Percentiles rank a stretch among this genome's conserved stretches.
Conservation (phyloP, 2,888 invertebrate genomes). For the Agapetus fuscipes region DNA sequence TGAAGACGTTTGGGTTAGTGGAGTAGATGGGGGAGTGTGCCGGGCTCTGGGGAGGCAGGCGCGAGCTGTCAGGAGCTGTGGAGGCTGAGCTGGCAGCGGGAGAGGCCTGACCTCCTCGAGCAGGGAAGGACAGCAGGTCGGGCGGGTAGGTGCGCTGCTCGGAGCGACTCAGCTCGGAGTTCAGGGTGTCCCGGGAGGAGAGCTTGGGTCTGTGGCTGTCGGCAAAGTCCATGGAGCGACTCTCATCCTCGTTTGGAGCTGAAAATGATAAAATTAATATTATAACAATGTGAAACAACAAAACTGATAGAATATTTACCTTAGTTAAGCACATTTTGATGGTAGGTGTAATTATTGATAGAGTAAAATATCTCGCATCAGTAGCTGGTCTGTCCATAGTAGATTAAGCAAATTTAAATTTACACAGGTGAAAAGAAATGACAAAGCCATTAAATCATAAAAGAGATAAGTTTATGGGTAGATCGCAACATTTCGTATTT, state of each 20-base stretch:
- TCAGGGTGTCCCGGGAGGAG: constrained; percentile 45
- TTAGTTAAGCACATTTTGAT: too few species aligned
- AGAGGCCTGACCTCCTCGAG: constrained; percentile 59
- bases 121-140: constrained; percentile 70
- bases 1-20: constrained; percentile 57
- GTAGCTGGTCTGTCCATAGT: too few species aligned
- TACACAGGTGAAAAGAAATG: too few species aligned
- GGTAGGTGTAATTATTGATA: too few species aligned
- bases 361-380: too few species aligned
- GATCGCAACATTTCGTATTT: too few species aligned
- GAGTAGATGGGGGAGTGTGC: constrained; percentile 58
- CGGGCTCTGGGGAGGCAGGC: constrained; percentile 54
- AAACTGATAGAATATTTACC: too few species aligned
- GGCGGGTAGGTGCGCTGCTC: constrained; percentile 62
- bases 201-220: constrained; percentile 47
- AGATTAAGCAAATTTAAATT: too few species aligned
- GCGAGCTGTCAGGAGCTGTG: constrained; percentile 63
- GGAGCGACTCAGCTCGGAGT: constrained; percentile 46
- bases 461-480: too few species aligned
- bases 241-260: constrained; percentile 60
- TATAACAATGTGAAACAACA: too few species aligned
- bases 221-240: constrained; percentile 56
- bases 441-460: too few species aligned
- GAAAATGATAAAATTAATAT: constrained; percentile 28
- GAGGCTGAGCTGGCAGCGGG: constrained; percentile 76